A percentile compares a stretch with the other conserved stretches of the same genome.
phyloP scores from a whole-genome alignment of 2,113 vertebrate species.

The Oxygymnocypris stewartii region DNA sequence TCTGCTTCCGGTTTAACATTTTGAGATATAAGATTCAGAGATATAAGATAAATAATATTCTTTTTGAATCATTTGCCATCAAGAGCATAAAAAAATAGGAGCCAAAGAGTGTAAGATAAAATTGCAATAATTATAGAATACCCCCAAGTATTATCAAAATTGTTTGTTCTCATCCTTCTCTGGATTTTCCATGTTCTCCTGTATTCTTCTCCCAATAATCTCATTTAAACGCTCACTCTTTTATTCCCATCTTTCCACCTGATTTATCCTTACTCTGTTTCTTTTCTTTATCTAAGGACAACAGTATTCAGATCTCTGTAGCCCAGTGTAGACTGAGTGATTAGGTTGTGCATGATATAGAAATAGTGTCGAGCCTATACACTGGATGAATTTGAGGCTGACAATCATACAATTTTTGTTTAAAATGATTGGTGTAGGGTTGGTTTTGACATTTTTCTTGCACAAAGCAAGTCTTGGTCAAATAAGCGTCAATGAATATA shows the following conservation, averaged over 20 bases:
- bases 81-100: background rate
- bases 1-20: background rate
- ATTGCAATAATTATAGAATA: background rate
- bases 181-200: constrained; percentile 31
- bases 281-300: background rate
- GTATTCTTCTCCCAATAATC: background rate
- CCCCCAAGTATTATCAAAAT: background rate
- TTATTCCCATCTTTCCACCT: background rate
- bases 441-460: too few species aligned
- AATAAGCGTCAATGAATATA: too few species aligned
- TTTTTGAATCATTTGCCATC: background rate
- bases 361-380: too few species aligned
- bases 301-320: background rate
- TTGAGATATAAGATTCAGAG: too few species aligned
- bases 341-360: too few species aligned
- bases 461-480: too few species aligned
- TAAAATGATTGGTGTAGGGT: too few species aligned
- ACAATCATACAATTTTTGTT: too few species aligned
- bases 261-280: background rate
- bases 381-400: too few species aligned
- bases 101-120: background rate
- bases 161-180: constrained; percentile 52
- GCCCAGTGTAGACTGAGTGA: too few species aligned
- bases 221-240: background rate
- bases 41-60: too few species aligned